phyloP scores from a whole-genome alignment of 1,140 invertebrate species.

The silkworm (Bombyx mori) region DNA sequence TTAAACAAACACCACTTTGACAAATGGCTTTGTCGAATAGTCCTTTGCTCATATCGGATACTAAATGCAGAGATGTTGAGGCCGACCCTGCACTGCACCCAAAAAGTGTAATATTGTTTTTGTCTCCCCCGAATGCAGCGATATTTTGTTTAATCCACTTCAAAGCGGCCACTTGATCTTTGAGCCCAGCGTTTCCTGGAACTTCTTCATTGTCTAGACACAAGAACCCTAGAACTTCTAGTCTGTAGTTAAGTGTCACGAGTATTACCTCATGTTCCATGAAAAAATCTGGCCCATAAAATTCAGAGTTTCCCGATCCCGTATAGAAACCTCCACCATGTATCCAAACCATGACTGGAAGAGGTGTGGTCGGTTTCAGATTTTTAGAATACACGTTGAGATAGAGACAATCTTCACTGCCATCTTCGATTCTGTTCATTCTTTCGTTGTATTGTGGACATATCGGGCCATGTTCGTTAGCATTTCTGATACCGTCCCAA shows the following conservation, averaged over 20 bases:
- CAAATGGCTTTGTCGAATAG: constrained; percentile 66
- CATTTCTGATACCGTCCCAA: constrained; percentile 68
- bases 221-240: constrained; percentile 73
- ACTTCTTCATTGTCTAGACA: constrained; percentile 65
- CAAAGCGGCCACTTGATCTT: constrained; percentile 77
- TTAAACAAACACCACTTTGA: constrained; percentile 64
- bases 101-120: constrained; percentile 75
- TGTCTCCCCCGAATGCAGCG: constrained; percentile 72
- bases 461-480: constrained; percentile 55
- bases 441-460: constrained; percentile 66
- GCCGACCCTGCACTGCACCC: constrained; percentile 79
- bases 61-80: constrained; percentile 74
- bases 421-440: constrained; percentile 39
- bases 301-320: constrained; percentile 72
- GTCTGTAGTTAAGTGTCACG: constrained; percentile 77
- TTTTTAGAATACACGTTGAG: constrained; percentile 79
- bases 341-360: constrained; percentile 82
- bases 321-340: constrained; percentile 80
- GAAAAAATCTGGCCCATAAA: constrained; percentile 74
- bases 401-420: constrained; percentile 80
- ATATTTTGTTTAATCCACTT: constrained; percentile 77
- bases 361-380: constrained; percentile 28
- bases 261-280: constrained; percentile 75
- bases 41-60: constrained; percentile 73
- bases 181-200: constrained; percentile 79